phyloP scores from a whole-genome alignment of 2,888 invertebrate genomes.

The Macrosiphum euphorbiae region DNA sequence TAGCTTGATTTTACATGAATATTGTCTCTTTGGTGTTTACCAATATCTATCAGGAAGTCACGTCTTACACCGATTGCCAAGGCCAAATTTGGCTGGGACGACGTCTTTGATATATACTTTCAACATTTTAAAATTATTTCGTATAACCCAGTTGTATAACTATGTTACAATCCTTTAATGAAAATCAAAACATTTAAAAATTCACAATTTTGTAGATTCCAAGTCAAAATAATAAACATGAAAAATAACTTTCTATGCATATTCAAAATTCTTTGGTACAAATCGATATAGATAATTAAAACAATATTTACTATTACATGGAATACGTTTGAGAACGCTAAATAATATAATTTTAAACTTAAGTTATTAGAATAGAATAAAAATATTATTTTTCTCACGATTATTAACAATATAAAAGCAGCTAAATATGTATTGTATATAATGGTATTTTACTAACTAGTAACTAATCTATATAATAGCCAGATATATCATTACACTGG shows the following conservation, averaged over 20 bases:
- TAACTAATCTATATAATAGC: background rate
- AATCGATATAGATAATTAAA: background rate
- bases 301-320: background rate
- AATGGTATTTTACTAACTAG: background rate
- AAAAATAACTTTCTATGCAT: background rate
- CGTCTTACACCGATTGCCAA: background rate
- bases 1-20: background rate
- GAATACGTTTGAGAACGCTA: background rate
- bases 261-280: background rate
- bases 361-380: background rate
- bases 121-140: background rate
- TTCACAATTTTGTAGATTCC: background rate
- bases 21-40: background rate
- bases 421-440: background rate
- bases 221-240: background rate
- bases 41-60: background rate
- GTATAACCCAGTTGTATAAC: background rate
- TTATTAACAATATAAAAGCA: background rate
- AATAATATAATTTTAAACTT: background rate
- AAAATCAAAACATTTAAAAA: background rate
- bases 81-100: background rate
- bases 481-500: background rate
- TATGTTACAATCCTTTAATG: background rate
- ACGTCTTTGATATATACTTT: background rate
- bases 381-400: background rate